Percentiles rank a stretch among this genome's conserved stretches.
These are phyloP conservation scores for Cavia aperea DNA, from an alignment of 2,113 vertebrate genomes.

Conservation along the genomic window DNA sequence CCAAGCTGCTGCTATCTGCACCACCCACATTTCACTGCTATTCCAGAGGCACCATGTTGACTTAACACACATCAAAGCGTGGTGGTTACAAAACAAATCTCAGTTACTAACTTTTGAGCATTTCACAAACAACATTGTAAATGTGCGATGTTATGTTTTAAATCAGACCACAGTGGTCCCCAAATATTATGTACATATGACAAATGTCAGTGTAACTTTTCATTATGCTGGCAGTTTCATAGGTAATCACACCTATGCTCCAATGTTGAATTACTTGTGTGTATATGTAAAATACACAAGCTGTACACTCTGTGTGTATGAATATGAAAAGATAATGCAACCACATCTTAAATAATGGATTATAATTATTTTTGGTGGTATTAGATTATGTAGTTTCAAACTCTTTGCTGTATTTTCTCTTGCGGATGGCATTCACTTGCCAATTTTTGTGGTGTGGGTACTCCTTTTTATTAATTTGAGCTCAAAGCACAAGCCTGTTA, in stretches of 20 bases:
- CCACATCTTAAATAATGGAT: slow-evolving; percentile 31
- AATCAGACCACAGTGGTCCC: slow-evolving; percentile 83
- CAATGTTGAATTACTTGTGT: slow-evolving; percentile 59
- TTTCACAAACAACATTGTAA: slow-evolving; percentile 78
- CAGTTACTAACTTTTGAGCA: slow-evolving; percentile 64
- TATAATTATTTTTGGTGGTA: slow-evolving; percentile 44
- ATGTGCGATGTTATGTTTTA: slow-evolving; percentile 79
- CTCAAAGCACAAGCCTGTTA: slow-evolving; percentile 32
- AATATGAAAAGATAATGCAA: slow-evolving; percentile 30
- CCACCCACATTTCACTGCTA: slow-evolving; percentile 4
- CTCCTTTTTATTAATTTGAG: slow-evolving; percentile 41
- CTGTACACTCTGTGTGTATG: slow-evolving; percentile 50
- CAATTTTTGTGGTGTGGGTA: slow-evolving; percentile 52
- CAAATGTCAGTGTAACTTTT: slow-evolving; percentile 76
- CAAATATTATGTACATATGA: slow-evolving; percentile 76
- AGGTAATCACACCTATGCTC: slow-evolving; percentile 64
- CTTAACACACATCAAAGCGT: slow-evolving; percentile 48
- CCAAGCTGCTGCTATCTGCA: slow-evolving; percentile 6
- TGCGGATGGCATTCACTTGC: slow-evolving; percentile 29
- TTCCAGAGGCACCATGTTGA: slow-evolving; percentile 54
- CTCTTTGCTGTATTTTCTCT: slow-evolving; percentile 51
- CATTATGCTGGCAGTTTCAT: slow-evolving; percentile 74
- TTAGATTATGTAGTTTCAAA: slow-evolving; percentile 49
- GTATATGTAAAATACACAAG: slow-evolving; percentile 56
- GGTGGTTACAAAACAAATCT: slow-evolving; percentile 54